Evolutionary conservation across 1,140 invertebrate species (phyloP).

Genomic region (Cardiocondyla obscurior): DNA sequence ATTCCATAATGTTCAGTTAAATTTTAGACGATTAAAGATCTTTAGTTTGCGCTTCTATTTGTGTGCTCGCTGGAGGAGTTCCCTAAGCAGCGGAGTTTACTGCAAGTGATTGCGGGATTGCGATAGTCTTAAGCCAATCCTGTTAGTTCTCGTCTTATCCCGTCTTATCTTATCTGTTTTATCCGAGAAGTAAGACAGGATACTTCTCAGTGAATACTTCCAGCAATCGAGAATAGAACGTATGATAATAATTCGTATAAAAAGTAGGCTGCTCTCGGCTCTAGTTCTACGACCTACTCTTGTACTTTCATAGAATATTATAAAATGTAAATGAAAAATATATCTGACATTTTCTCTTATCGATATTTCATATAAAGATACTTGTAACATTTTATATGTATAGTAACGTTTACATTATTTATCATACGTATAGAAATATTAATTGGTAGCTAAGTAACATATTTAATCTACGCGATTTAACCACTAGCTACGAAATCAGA

Average conservation of each 20-base stretch:
- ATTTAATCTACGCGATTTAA: too few relatives aligned
- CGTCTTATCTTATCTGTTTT: constrained; percentile 51
- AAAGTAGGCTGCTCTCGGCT: neutral
- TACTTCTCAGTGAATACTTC: constrained; percentile 23
- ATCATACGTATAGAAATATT: too few relatives aligned
- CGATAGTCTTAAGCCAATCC: constrained; percentile 51
- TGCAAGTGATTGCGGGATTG: constrained; percentile 48
- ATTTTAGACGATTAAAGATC: neutral
- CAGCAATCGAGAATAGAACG: neutral
- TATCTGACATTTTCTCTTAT: neutral
- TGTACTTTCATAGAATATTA: neutral
- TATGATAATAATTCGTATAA: neutral
- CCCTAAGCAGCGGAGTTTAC: constrained; percentile 33
- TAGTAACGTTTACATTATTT: too few relatives aligned
- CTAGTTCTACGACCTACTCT: neutral
- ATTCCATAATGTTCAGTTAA: neutral
- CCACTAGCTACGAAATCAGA: too few relatives aligned
- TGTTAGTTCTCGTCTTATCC: constrained; percentile 48
- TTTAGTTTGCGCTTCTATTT: neutral
- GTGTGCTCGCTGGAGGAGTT: constrained; percentile 2
- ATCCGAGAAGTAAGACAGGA: constrained; percentile 31
- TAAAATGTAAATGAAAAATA: neutral
- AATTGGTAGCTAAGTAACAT: too few relatives aligned
- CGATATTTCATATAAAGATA: too few relatives aligned
- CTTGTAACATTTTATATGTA: too few relatives aligned